Evolutionary conservation across 2,888 invertebrate genomes (phyloP), one percentile per base, ranked within the genome.

Genomic region (Bugula neritina): DNA sequence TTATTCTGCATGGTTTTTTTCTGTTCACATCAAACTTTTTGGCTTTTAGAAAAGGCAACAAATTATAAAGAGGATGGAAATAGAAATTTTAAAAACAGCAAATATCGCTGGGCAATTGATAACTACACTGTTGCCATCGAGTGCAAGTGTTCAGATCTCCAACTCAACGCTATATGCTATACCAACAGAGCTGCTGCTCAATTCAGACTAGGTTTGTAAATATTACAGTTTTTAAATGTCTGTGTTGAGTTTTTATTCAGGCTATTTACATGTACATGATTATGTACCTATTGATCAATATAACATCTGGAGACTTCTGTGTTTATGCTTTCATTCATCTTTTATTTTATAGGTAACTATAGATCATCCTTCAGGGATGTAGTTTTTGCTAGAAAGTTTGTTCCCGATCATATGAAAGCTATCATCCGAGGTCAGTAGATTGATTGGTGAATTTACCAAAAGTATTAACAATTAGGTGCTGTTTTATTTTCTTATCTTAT

Each of bases 61-160:
- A 91, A 89, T 76, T 94, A 95, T 82, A 97, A 96, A 83, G 93
- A 94, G 72, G 98, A 98, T 85, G 99, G 98, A 0, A 96, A 96
- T 83, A 92, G 92, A 77, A 92, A 96, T 84, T 96, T 94, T 83
- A 93, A 94, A 81, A 89, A 91, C 80, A 95, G 93, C 82, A 95
- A 97, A 80, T 99, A 95, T 81, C 87, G 93, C 74, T 87, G 93
- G 82, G 93, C 96, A 0, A 89, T 94, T 74, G 85, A 84, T 35
- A 84, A 83, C 72, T 96, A 96, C 81, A 92, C 93, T 0, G 94
- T 94, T 84, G 98, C 93, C 0, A 89, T 98, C 55, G 91, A 90
- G 83, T 87, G 89, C 1, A 90, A 90, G 78, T 91, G 91, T 82
- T 85, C 86, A 0, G 87, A 90, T 76, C 86, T 88, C 75, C 89